These are phyloP conservation scores for Pituophis catenifer DNA, from an alignment of 2,113 vertebrate species.

Conservation along the genomic window DNA sequence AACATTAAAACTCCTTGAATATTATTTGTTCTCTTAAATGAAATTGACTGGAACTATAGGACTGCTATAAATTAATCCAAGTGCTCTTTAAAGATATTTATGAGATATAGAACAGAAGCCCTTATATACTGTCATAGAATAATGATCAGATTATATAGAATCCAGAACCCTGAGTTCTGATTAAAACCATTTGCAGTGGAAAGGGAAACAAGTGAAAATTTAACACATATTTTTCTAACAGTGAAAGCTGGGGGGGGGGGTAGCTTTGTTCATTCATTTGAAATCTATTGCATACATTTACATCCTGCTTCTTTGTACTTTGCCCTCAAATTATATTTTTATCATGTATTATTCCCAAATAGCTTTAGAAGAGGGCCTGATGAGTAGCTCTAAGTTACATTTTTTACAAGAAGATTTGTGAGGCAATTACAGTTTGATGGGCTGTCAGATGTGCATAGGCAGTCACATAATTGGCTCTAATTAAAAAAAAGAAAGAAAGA, in stretches of 20 bases:
- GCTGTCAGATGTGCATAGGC: conserved; percentile 53
- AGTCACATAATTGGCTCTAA: conserved; percentile 56
- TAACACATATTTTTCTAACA: conserved; percentile 26
- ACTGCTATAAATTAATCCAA: not conserved
- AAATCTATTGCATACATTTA: not conserved
- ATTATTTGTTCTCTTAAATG: not conserved
- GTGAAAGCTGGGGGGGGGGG: not conserved
- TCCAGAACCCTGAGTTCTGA: conserved; percentile 13
- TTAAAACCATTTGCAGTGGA: conserved; percentile 12
- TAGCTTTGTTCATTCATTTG: conserved; percentile 10
- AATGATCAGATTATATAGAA: not conserved
- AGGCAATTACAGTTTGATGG: conserved; percentile 56
- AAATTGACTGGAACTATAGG: not conserved
- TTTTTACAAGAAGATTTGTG: conserved; percentile 52
- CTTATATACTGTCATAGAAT: not conserved
- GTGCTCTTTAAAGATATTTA: not conserved
- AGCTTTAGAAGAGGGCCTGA: conserved; percentile 14
- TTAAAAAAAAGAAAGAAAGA: conserved; percentile 5
- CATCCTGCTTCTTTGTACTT: conserved; percentile 32
- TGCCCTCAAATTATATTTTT: conserved; percentile 30
- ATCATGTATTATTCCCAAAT: conserved; percentile 40
- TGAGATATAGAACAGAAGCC: not conserved
- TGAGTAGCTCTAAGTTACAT: conserved; percentile 17
- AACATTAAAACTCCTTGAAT: not conserved
- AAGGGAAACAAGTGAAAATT: conserved; percentile 20